phyloP scores from a whole-genome alignment of 2,888 invertebrate species.

The Mesoligia furuncula region DNA sequence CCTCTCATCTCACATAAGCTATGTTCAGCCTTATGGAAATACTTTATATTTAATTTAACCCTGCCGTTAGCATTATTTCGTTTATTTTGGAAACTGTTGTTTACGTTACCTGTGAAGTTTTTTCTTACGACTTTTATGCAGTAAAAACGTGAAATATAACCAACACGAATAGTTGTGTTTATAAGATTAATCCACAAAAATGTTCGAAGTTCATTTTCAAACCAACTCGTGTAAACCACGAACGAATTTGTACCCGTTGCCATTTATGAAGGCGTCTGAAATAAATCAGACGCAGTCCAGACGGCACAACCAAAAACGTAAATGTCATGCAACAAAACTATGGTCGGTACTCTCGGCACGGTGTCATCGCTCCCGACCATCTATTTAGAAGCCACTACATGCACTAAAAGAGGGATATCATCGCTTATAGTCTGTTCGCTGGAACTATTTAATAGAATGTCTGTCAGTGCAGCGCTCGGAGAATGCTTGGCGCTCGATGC shows the following conservation, averaged over 20 bases:
- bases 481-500: slow-evolving; percentile 49
- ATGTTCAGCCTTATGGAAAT: slow-evolving; percentile 64
- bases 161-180: slow-evolving; percentile 21
- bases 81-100: slow-evolving; percentile 49
- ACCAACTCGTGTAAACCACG: slow-evolving; percentile 43
- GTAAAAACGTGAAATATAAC: slow-evolving; percentile 32
- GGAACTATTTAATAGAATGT: slow-evolving; percentile 59
- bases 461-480: slow-evolving; percentile 40
- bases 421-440: slow-evolving; percentile 54
- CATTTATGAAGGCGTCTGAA: slow-evolving; percentile 72
- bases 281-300: slow-evolving; percentile 82
- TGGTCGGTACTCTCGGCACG: slow-evolving; percentile 64
- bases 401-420: slow-evolving; percentile 64
- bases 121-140: slow-evolving; percentile 22
- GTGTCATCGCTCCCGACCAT: slow-evolving; percentile 79
- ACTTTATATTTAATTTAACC: slow-evolving; percentile 49
- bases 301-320: slow-evolving; percentile 82
- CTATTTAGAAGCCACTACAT: slow-evolving; percentile 66
- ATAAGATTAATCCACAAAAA: slow-evolving; percentile 20
- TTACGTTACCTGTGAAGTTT: slow-evolving; percentile 17
- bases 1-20: slow-evolving; percentile 73
- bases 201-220: slow-evolving; percentile 36
- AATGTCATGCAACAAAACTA: slow-evolving; percentile 87
- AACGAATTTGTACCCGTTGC: slow-evolving; percentile 61
- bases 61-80: slow-evolving; percentile 40